Conservation (phyloP, 2,888 invertebrate species). For the Metellina segmentata region DNA sequence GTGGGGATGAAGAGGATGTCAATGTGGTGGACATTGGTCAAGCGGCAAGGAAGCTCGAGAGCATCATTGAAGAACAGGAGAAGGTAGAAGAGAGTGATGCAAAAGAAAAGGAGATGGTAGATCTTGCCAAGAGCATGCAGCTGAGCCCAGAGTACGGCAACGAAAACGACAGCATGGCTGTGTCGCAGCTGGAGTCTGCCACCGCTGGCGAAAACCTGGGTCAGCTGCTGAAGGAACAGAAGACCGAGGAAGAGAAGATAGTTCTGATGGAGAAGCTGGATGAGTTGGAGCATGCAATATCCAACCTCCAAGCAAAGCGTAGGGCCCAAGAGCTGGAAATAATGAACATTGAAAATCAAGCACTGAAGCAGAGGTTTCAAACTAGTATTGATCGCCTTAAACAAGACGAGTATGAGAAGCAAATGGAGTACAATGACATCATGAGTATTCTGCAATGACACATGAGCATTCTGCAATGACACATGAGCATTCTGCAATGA, state of each 20-base stretch:
- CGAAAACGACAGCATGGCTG: conserved; percentile 75
- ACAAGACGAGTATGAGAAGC: conserved; percentile 85
- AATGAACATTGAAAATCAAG: conserved; percentile 91
- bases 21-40: conserved; percentile 89
- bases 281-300: conserved; percentile 87
- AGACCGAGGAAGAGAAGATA: conserved; percentile 78
- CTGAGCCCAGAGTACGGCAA: conserved; percentile 63
- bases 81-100: conserved; percentile 48
- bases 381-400: conserved; percentile 88
- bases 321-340: conserved; percentile 91
- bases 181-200: conserved; percentile 69
- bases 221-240: conserved; percentile 67
- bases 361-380: too few relatives aligned
- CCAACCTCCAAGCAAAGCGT: conserved; percentile 87
- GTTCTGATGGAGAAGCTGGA: conserved; percentile 84
- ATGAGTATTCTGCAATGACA: conserved; percentile 67
- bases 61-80: conserved; percentile 63
- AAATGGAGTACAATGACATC: conserved; percentile 77
- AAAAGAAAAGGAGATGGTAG: conserved; percentile 46
- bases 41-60: conserved; percentile 81
- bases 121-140: conserved; percentile 82
- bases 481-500: too few relatives aligned
- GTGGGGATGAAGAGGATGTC: conserved; percentile 85
- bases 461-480: too few relatives aligned
- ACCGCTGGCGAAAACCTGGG: conserved; percentile 68